Evolutionary conservation across 30 jellyfish, hydroid and myxozoan species (phyloP).

Genomic region (Hydractinia symbiolongicarpus): DNA sequence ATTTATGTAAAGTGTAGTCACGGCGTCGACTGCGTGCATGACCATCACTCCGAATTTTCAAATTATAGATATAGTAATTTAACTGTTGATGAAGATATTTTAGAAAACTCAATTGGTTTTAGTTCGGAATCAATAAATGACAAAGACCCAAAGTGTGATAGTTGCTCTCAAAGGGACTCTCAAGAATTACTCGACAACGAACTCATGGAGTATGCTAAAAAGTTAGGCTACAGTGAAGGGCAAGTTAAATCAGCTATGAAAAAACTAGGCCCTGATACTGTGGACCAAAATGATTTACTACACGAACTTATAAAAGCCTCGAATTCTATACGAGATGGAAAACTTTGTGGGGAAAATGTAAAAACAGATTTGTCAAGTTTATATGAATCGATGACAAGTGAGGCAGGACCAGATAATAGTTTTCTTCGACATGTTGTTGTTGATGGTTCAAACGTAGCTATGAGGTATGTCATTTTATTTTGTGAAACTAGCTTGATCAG

Average conservation of each 20-base stretch:
- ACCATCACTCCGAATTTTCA: constrained; percentile 24
- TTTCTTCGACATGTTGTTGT: constrained; percentile 79
- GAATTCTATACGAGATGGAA: constrained; percentile 48
- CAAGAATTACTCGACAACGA: constrained; percentile 43
- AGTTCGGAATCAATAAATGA: constrained; percentile 14
- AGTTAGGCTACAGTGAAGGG: constrained; percentile 82
- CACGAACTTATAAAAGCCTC: constrained; percentile 91
- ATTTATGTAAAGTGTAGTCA: constrained; percentile 31
- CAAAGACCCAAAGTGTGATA: constrained; percentile 23
- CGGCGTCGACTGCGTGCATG: constrained; percentile 30
- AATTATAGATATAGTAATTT: constrained; percentile 15
- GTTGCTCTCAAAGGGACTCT: constrained; percentile 19
- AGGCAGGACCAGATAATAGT: constrained; percentile 43
- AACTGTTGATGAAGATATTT: constrained; percentile 33
- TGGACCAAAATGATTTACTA: constrained; percentile 78
- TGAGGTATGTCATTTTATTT: constrained; percentile 62
- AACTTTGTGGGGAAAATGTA: background rate
- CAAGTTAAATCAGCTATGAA: constrained; percentile 94
- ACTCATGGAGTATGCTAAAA: constrained; percentile 90
- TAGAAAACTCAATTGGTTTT: background rate
- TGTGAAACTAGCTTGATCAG: background rate
- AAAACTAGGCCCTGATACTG: constrained; percentile 82
- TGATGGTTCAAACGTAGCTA: constrained; percentile 98
- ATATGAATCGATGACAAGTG: constrained; percentile 23
- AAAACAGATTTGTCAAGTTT: constrained; percentile 19